Percentiles rank a stretch among this genome's conserved stretches.
These are phyloP conservation scores for Amphibalanus amphitrite DNA, from an alignment of 1,140 invertebrate species.

Conservation along the genomic window DNA sequence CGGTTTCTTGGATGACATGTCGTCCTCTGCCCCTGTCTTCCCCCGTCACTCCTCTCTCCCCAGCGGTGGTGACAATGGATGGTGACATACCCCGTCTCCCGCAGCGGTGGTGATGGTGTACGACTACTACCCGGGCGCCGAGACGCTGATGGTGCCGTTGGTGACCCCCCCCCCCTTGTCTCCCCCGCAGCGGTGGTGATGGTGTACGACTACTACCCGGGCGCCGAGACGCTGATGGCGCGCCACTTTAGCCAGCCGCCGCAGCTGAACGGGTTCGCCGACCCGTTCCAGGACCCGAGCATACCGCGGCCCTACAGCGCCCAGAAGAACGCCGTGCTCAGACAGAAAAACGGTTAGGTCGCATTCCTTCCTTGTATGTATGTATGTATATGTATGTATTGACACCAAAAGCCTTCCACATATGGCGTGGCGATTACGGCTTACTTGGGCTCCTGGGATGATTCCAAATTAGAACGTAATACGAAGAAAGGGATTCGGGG, in stretches of 20 bases:
- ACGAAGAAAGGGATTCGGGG: no score
- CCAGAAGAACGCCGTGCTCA: conserved; percentile 31
- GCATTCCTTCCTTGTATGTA: no score
- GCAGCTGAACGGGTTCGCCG: conserved; percentile 50
- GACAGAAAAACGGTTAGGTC: conserved; percentile 4
- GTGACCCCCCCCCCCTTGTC: no score
- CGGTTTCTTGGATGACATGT: no score
- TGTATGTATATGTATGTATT: no score
- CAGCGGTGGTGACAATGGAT: background rate
- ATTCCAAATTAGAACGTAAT: no score
- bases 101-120: conserved; percentile 89
- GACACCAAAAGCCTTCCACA: no score
- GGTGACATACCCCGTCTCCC: conserved; percentile 21
- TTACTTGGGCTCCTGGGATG: no score
- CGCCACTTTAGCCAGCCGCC: conserved; percentile 50
- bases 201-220: conserved; percentile 89
- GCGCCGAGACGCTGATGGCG: conserved; percentile 37
- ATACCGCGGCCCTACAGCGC: conserved; percentile 64
- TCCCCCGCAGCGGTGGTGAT: conserved; percentile 68
- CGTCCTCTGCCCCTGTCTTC: background rate
- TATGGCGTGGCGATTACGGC: no score
- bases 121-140: conserved; percentile 79
- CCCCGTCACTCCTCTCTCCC: background rate
- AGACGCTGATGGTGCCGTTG: conserved; percentile 56
- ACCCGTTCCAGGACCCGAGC: conserved; percentile 61